Conservation (phyloP, 2,888 invertebrate genomes). For the Tridacna gigas region DNA sequence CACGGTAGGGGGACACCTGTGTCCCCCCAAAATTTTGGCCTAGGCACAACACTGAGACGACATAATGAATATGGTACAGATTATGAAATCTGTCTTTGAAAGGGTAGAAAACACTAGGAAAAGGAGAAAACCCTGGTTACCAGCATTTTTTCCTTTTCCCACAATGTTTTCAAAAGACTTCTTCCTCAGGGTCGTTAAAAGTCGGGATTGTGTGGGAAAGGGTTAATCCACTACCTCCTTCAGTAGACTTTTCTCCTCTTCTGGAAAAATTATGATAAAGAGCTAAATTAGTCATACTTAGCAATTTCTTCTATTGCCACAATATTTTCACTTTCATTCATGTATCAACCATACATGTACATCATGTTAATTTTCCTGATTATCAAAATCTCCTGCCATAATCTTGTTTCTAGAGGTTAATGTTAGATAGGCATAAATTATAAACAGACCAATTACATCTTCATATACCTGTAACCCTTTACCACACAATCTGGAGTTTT, state of each 20-base stretch:
- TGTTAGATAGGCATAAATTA: no score
- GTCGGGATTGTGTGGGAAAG: not conserved
- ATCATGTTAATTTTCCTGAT: no score
- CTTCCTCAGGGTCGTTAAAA: not conserved
- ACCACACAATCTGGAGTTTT: no score
- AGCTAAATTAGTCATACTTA: not conserved
- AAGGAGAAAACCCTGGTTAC: not conserved
- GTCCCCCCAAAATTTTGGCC: no score
- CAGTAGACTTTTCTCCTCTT: not conserved
- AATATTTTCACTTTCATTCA: not conserved
- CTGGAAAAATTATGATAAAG: not conserved
- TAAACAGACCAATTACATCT: no score
- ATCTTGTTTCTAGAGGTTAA: no score
- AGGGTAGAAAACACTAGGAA: not conserved
- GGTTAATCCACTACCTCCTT: not conserved
- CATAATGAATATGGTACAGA: no score
- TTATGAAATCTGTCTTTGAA: not conserved
- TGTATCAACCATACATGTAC: not conserved
- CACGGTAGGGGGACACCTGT: no score
- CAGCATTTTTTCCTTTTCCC: not conserved
- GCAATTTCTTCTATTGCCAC: not conserved
- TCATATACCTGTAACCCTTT: no score
- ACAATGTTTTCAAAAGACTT: not conserved
- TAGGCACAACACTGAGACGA: no score
- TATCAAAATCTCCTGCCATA: no score